A percentile compares a stretch with the other conserved stretches of the same genome.
Evolutionary conservation across 2,888 invertebrate species (phyloP).

Genomic region (Amphipoea oculea): DNA sequence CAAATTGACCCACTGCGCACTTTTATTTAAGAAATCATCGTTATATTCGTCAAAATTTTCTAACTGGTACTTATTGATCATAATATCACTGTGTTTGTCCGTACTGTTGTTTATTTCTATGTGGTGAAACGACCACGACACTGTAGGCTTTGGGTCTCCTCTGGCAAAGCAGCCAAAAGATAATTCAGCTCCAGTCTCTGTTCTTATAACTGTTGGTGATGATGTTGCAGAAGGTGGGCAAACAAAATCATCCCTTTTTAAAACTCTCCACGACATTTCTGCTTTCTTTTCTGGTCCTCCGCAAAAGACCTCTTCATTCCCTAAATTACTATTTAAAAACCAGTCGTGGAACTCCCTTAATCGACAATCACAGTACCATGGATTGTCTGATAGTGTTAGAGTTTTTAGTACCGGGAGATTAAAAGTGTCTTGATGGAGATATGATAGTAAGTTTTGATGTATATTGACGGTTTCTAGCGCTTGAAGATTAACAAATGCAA

Average conservation of each 20-base stretch:
- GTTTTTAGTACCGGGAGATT: slow-evolving; percentile 92
- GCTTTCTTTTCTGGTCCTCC: slow-evolving; percentile 92
- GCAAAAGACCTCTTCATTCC: slow-evolving; percentile 93
- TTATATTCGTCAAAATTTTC: slow-evolving; percentile 82
- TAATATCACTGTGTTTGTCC: slow-evolving; percentile 79
- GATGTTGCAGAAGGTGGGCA: slow-evolving; percentile 94
- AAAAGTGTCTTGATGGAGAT: slow-evolving; percentile 89
- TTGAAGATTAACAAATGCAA: slow-evolving; percentile 94
- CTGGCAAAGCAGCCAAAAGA: slow-evolving; percentile 94
- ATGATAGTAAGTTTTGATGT: slow-evolving; percentile 94
- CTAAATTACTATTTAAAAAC: slow-evolving; percentile 94
- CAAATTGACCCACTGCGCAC: slow-evolving; percentile 94
- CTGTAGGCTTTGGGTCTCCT: slow-evolving; percentile 95
- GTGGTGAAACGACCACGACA: slow-evolving; percentile 95
- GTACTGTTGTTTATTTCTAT: slow-evolving; percentile 80
- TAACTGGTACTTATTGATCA: slow-evolving; percentile 77
- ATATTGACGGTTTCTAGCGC: slow-evolving; percentile 95
- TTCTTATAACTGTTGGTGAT: slow-evolving; percentile 91
- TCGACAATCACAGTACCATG: slow-evolving; percentile 97
- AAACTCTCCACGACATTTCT: slow-evolving; percentile 93
- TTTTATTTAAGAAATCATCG: slow-evolving; percentile 85
- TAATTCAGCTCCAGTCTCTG: slow-evolving; percentile 95
- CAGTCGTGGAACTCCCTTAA: slow-evolving; percentile 95
- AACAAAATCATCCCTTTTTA: slow-evolving; percentile 94
- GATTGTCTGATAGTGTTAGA: slow-evolving; percentile 95